phyloP scores from a whole-genome alignment of 2,797 vertebrate genomes.

The Sebastes elongatus region DNA sequence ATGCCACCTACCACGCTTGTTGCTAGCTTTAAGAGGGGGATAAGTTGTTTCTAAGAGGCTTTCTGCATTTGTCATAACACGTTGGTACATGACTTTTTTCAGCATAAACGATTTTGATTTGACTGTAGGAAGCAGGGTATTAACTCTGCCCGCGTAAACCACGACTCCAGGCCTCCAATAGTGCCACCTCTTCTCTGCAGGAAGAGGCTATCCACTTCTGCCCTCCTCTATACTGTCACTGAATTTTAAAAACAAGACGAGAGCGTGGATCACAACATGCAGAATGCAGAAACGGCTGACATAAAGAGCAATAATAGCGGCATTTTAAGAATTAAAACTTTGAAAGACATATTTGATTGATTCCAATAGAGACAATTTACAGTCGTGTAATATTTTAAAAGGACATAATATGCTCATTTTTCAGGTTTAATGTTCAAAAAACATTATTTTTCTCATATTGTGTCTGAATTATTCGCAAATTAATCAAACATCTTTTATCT shows the following conservation, averaged over 20 bases:
- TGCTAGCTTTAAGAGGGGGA: conserved; percentile 30
- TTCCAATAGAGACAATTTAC: neutral
- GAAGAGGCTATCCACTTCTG: neutral
- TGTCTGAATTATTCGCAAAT: too few relatives aligned
- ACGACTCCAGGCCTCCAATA: conserved; percentile 11
- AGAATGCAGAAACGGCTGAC: neutral
- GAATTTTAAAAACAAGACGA: neutral
- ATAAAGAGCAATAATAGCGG: neutral
- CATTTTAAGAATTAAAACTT: neutral
- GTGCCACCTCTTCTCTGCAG: neutral
- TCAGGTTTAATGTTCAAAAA: neutral
- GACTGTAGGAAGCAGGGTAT: conserved; percentile 49
- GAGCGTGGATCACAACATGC: neutral
- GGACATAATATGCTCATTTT: neutral
- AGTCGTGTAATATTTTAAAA: neutral
- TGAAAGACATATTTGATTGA: neutral
- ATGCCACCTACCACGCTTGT: conserved; percentile 23
- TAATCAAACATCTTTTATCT: too few relatives aligned
- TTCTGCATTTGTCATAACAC: conserved; percentile 37
- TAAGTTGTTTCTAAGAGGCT: conserved; percentile 41
- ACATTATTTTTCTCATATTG: too few relatives aligned
- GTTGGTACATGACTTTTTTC: neutral
- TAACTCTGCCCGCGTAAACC: conserved; percentile 39
- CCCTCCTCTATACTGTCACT: conserved; percentile 1
- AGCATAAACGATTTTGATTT: conserved; percentile 41